Conservation (phyloP, 2,888 invertebrate species). For the Drosophila subquinaria region DNA sequence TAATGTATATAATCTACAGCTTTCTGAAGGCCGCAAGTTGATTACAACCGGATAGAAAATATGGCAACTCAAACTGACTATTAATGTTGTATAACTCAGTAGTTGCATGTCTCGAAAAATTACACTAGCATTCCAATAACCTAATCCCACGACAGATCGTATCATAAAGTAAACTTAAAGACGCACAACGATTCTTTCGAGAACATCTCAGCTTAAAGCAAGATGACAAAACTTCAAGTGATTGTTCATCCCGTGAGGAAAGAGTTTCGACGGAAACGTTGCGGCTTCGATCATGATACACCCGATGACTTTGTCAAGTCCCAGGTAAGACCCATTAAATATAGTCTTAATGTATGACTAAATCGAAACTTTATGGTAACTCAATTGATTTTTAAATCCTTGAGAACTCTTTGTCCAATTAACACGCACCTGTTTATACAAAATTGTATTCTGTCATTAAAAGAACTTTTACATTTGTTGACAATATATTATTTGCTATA, state of each 20-base stretch:
- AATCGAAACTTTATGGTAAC: not conserved
- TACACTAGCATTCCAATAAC: conserved; percentile 11
- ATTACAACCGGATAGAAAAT: conserved; percentile 1
- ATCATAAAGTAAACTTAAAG: not conserved
- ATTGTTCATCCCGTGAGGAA: conserved; percentile 83
- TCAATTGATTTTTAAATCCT: not conserved
- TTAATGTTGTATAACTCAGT: conserved; percentile 18
- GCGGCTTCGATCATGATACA: conserved; percentile 84
- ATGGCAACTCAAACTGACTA: conserved; percentile 31
- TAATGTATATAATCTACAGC: not conserved
- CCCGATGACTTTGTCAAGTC: conserved; percentile 85
- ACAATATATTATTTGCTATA: too few relatives aligned
- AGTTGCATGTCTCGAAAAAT: conserved; percentile 34
- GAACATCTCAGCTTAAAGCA: not conserved
- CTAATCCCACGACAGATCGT: not conserved
- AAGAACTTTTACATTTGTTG: too few relatives aligned
- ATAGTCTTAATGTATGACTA: not conserved
- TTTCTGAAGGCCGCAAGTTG: not conserved
- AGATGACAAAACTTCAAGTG: conserved; percentile 76
- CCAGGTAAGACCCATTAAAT: conserved; percentile 77
- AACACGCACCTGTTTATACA: not conserved
- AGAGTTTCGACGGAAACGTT: conserved; percentile 82
- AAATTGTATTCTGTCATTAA: not conserved
- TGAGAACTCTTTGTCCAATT: not conserved
- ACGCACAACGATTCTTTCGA: not conserved